Base-by-base conservation (phyloP, 2,888 invertebrate genomes). In the Polia nebulosa region DNA sequence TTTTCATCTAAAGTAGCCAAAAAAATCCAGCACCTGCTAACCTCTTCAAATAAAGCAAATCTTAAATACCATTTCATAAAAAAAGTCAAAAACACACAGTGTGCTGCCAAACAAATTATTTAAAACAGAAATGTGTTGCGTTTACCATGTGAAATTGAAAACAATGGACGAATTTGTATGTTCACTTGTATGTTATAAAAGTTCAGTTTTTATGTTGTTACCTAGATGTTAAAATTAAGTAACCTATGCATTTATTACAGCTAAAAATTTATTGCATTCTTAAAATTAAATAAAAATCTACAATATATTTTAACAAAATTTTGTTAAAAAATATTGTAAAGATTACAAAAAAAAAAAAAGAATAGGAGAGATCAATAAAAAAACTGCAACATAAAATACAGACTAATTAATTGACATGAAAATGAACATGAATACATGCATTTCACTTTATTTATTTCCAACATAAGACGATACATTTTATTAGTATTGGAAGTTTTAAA, bases 401-500 rank as follows among this genome's bases (percentile, higher is more conserved):
- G 32, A 56, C 17, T 9, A 55, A 72, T 72, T 71, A 66, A 55
- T 44, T 52, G 20, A 60, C 20, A 17, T 34, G 17, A 34, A 25
- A 66, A 75, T 57, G 20, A 61, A 52, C 25, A 56, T 29, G 15
- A 78, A 61, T 67, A 52, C 25, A 56, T 29, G 15, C 72, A 61
- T 67, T 58, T 49, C 22, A 36, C 25, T 51, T 41, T 41, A 47
- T 72, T 52, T 39, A 51, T 44, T 20, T 36, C 15, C 22, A 34
- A 63, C 17, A 29, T 22, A 36, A 29, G 3, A 56, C n/a, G 36
- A 36, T 53, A 45, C 9, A 29, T 55, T 75, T 64, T 52, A 79
- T 59, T 55, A 44, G 58, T 52, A 68, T 51, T 66, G 55, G 66
- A 60, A 65, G 44, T 72, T 72, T 72, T 53, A 58, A 72, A 78